Evolutionary conservation across 2,113 vertebrate genomes (phyloP).

Genomic region (Petrocephalus microphthalmus): DNA sequence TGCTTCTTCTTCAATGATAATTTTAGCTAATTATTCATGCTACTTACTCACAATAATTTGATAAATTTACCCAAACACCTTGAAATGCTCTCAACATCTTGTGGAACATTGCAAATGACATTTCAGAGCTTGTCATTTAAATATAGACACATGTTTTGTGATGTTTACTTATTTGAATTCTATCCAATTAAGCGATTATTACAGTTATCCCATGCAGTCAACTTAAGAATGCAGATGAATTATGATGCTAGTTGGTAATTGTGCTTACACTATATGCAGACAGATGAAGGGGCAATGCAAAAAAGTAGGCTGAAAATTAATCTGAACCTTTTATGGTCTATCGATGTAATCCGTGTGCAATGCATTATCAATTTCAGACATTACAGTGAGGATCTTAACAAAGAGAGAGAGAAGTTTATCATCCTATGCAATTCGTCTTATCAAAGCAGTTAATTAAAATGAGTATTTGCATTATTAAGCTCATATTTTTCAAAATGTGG

Average conservation of each 20-base stretch:
- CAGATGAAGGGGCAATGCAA: not conserved
- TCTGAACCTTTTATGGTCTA: not conserved
- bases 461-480: not conserved
- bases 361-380: not conserved
- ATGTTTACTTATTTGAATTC: not conserved
- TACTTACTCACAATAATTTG: not conserved
- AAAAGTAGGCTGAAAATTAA: not conserved
- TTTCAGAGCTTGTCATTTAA: not conserved
- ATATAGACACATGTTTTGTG: not conserved
- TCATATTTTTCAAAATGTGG: not conserved
- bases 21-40: not conserved
- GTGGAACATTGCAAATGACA: not conserved
- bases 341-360: not conserved
- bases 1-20: not conserved
- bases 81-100: not conserved
- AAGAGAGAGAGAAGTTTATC: not conserved
- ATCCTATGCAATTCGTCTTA: not conserved
- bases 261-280: not conserved
- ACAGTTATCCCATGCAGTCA: not conserved
- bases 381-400: not conserved
- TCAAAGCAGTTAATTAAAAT: not conserved
- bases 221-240: not conserved
- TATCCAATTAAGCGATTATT: not conserved
- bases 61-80: not conserved
- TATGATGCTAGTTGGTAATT: not conserved